Percentiles rank a stretch among this genome's conserved stretches.
These are phyloP conservation scores for Coreius guichenoti DNA, from an alignment of 2,797 vertebrate species.

Conservation along the genomic window DNA sequence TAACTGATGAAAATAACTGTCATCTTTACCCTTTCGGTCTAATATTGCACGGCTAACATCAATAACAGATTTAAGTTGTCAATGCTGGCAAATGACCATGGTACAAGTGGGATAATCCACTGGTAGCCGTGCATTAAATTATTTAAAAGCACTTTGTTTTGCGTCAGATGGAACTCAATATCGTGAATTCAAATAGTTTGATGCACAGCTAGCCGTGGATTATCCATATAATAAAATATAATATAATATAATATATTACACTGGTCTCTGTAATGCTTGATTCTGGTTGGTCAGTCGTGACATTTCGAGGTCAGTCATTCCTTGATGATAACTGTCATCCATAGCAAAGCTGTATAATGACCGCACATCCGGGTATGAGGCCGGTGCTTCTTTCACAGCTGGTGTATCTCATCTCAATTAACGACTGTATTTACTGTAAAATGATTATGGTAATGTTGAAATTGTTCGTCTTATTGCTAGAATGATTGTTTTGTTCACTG, in stretches of 20 bases:
- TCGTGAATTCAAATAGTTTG: no score
- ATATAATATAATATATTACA: neutral
- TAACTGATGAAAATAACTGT: neutral
- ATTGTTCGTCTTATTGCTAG: neutral
- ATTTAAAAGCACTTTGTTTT: neutral
- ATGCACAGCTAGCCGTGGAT: neutral
- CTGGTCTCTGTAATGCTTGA: neutral
- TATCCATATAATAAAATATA: neutral
- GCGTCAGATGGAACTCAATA: no score
- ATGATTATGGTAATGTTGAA: neutral
- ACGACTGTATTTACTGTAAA: neutral
- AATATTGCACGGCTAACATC: neutral
- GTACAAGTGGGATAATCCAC: neutral
- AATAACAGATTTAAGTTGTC: neutral
- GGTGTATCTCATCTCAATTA: neutral
- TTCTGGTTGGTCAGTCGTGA: neutral
- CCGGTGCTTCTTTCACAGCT: neutral
- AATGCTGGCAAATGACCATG: neutral
- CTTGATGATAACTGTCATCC: neutral
- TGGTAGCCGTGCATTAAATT: neutral
- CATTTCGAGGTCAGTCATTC: neutral
- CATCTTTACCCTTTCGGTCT: neutral
- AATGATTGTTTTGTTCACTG: neutral
- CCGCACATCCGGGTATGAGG: neutral
- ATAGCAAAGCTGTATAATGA: neutral